Percentiles rank a stretch among this genome's conserved stretches.
These are phyloP conservation scores for Karalla daura DNA, from an alignment of 2,797 vertebrate species.

Conservation along the genomic window DNA sequence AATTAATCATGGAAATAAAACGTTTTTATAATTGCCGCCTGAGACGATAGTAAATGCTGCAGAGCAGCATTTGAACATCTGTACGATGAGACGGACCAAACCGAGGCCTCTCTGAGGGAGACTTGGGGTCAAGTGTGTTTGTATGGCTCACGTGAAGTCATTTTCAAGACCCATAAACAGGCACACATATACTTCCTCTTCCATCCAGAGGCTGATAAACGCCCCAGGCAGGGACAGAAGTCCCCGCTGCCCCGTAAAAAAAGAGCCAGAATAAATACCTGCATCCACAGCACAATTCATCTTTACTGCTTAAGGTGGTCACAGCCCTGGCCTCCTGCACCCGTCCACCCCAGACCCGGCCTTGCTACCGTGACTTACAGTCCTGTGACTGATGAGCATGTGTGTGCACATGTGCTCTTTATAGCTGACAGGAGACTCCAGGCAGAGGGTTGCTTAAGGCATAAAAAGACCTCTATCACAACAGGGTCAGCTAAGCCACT, in stretches of 20 bases:
- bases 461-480: conserved; percentile 43
- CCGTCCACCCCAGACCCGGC: background rate
- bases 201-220: conserved; percentile 49
- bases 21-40: background rate
- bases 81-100: background rate
- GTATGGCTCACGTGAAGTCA: conserved; percentile 4
- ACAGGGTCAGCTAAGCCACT: conserved; percentile 56
- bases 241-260: conserved; percentile 44
- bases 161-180: conserved; percentile 27
- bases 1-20: background rate
- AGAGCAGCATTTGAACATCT: background rate
- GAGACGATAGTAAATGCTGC: background rate
- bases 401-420: conserved; percentile 28
- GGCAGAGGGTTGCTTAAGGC: conserved; percentile 35
- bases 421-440: conserved; percentile 23
- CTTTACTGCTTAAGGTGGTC: conserved; percentile 54
- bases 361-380: conserved; percentile 35
- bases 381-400: conserved; percentile 30
- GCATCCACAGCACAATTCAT: conserved; percentile 56
- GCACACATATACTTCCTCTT: conserved; percentile 8
- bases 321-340: conserved; percentile 27
- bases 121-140: background rate
- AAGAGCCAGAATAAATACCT: conserved; percentile 48
- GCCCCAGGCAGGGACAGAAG: conserved; percentile 22
- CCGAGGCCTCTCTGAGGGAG: background rate